Evolutionary conservation across 2,113 vertebrate species (phyloP).

Genomic region (Bettongia penicillata): DNA sequence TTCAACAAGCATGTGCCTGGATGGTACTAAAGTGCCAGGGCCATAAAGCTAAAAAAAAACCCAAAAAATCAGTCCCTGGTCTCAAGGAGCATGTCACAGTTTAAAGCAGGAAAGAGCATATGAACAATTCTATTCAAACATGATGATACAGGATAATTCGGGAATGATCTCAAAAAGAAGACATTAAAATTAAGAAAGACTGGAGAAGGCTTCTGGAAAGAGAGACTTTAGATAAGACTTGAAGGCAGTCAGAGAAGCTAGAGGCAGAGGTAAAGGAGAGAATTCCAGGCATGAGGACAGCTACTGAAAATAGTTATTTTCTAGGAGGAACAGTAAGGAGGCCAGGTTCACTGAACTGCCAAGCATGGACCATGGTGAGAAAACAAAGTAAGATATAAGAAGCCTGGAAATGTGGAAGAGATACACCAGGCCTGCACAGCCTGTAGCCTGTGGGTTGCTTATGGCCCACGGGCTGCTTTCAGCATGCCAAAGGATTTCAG

Average conservation of each 20-base stretch:
- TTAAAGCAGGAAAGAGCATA: not conserved
- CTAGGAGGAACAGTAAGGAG: not conserved
- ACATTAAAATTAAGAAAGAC: not conserved
- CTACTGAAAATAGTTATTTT: not conserved
- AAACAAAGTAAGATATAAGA: not conserved
- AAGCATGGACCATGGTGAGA: not conserved
- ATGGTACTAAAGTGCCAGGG: not conserved
- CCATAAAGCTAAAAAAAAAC: not conserved
- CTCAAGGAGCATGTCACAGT: not conserved
- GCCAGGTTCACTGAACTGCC: not conserved
- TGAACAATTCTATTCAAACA: not conserved
- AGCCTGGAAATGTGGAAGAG: not conserved
- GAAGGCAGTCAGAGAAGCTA: not conserved
- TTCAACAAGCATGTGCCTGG: not conserved
- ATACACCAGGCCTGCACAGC: not conserved
- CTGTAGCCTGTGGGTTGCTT: too few relatives aligned
- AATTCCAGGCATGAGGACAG: not conserved
- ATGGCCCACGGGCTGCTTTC: too few relatives aligned
- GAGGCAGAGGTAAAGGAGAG: not conserved
- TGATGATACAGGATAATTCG: not conserved
- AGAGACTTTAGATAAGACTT: not conserved
- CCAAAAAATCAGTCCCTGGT: not conserved
- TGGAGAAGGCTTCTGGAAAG: not conserved
- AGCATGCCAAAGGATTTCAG: too few relatives aligned
- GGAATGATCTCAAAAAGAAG: not conserved